Base-by-base conservation (phyloP, 1,140 invertebrate species). In the Penaeus indicus region DNA sequence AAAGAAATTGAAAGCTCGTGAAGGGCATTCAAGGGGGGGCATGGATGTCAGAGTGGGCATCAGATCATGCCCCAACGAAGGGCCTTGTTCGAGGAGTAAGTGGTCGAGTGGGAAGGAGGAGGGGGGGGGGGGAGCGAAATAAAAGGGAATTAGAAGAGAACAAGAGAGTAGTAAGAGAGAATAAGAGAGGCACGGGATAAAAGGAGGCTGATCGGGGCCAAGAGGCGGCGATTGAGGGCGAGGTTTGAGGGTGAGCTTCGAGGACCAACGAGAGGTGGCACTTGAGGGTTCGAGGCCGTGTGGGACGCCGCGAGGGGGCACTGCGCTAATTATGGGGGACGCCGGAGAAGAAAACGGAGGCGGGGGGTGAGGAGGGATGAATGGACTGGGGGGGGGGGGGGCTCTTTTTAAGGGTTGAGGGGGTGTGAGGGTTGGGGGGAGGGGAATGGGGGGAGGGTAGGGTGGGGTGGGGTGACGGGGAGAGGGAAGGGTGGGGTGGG, bases 401-500 rank as follows among this genome's bases (percentile, higher is more conserved):
- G 4, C 11, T 32, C 8, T 21, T 10, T 69, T 25, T 69, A 69
- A 8, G 27, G 21, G 25, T 7, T 67, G 64, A 7, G 64, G 64
- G 63, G n/a, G 63, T 18, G 63, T 21, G 64, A 22, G 7, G 64
- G 64, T 2, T 2, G 64, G 7, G 64, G 64, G 25, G 64, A 7
- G 1, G 7, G 64, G 64, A 64, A 64, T n/a, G 63, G 63, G 63
- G n/a, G 63, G 63, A n/a, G n/a, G 63, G 63, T 16, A 64, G 63
- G 63, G 63, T 18, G 63, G 63, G 63, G n/a, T 16, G 63, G 63
- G n/a, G 63, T 16, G 63, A 64, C 16, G 63, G 63, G n/a, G 63
- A 64, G 63, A 64, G 63, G 63, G 63, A 64, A n/a, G 63, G n/a
- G 63, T 16, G 63, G 63, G n/a, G n/a, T n/a, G n/a, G n/a, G n/a